Base-by-base conservation (phyloP, 2,113 vertebrate genomes). In the Onychostoma macrolepis region DNA sequence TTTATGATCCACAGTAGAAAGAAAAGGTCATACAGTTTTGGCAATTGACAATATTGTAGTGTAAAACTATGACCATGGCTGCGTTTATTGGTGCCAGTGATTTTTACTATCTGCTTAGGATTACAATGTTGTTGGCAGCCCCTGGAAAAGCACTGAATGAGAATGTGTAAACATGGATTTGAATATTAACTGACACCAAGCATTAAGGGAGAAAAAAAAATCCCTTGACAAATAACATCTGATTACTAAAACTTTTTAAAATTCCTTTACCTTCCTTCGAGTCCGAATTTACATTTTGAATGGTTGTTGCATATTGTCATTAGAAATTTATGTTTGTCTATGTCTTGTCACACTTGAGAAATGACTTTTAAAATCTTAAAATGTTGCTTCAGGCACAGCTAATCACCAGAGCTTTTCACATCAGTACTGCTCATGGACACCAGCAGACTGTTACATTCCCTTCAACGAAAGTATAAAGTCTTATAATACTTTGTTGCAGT, bases 361-460 rank as follows among this genome's bases (percentile, higher is more conserved):
- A 48, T 82, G 9, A 69, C 38, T 45, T 41, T 26, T 33, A 65
- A 45, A 67, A 43, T 50, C 63, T 83, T 83, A 21, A 48, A 69
- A 30, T 81, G 21, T 63, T 41, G 58, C 58, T 61, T 65, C 24
- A 15, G n/a, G 38, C 36, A 63, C 36, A 81, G 36, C 79, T 81
- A 26, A 48, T 33, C 19, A 83, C 43, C 38, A 67, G 58, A 67
- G 21, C 63, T 76, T 61, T 65, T 72, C 69, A 85, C 67, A 50
- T 77, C 86, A 87, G 61, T 30, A 33, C 48, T 33, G 48, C 45
- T 87, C 69, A 89, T 53, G 67, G 83, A 85, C 30, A 53, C 45
- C 36, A 12, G n/a, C 26, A 24, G 13, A 30, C 28, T 83, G 77
- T 72, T 53, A 65, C 8, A 80, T 85, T 88, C 56, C 65, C 30